Percentiles rank a stretch among this genome's conserved stretches.
Conservation (phyloP, 2,888 invertebrate species). For the Nephrocerus scutellatus region DNA sequence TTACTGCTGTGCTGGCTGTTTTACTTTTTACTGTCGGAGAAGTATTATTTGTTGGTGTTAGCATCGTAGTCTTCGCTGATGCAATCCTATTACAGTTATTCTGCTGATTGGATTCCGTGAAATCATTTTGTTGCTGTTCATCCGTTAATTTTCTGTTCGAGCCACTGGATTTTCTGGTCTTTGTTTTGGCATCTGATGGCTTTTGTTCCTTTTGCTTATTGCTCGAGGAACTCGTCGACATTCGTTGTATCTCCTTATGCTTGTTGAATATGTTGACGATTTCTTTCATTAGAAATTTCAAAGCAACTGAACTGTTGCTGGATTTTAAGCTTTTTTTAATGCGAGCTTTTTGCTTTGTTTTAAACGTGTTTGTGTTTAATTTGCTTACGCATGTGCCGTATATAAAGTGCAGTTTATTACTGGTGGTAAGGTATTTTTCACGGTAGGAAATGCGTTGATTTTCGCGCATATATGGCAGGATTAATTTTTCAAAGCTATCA, state of each 20-base stretch:
- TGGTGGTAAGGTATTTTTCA: slow-evolving; percentile 28
- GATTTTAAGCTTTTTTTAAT: slow-evolving; percentile 38
- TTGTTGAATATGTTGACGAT: slow-evolving; percentile 36
- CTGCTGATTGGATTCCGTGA: slow-evolving; percentile 8
- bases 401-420: slow-evolving; percentile 35
- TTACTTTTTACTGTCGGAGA: slow-evolving; percentile 15
- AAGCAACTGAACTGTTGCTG: slow-evolving; percentile 30
- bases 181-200: background rate
- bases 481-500: slow-evolving; percentile 38
- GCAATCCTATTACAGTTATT: slow-evolving; percentile 6
- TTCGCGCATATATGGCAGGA: slow-evolving; percentile 34
- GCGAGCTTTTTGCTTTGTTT: slow-evolving; percentile 33
- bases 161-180: slow-evolving; percentile 1
- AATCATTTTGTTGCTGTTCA: slow-evolving; percentile 12
- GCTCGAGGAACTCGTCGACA: slow-evolving; percentile 1
- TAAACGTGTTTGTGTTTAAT: slow-evolving; percentile 32
- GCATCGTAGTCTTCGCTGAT: background rate
- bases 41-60: background rate
- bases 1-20: slow-evolving; percentile 26
- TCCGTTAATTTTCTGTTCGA: slow-evolving; percentile 10
- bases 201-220: background rate
- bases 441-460: slow-evolving; percentile 31
- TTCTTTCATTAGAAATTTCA: slow-evolving; percentile 40
- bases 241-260: slow-evolving; percentile 21
- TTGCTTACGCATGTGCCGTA: slow-evolving; percentile 34